Evolutionary conservation across 2,888 invertebrate species (phyloP).

Genomic region (Pheosia gnoma): DNA sequence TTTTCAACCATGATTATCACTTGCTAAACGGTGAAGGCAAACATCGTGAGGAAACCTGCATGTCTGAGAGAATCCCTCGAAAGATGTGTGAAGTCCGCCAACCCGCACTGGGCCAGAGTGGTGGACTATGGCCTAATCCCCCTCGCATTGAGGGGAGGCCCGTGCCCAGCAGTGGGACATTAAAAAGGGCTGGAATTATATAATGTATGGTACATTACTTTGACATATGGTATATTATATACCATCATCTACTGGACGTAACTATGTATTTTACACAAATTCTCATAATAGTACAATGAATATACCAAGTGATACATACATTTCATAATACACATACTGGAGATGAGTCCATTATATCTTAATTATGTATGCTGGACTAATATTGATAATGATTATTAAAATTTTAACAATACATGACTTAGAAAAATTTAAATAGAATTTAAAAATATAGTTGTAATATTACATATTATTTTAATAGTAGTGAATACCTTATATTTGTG

Average conservation of each 20-base stretch:
- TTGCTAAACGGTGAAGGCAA: too few species aligned
- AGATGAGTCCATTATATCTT: neutral
- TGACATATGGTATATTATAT: too few species aligned
- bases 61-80: too few species aligned
- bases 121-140: too few species aligned
- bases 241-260: slow-evolving; percentile 53
- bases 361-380: neutral
- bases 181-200: too few species aligned
- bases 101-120: too few species aligned
- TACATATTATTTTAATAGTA: neutral
- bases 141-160: too few species aligned
- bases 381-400: neutral
- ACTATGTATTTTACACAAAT: slow-evolving; percentile 44
- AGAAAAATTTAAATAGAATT: slow-evolving; percentile 24
- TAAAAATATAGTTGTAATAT: slow-evolving; percentile 7
- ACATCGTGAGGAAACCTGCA: too few species aligned
- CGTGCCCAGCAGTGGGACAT: too few species aligned
- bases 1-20: too few species aligned
- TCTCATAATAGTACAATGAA: slow-evolving; percentile 28
- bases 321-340: slow-evolving; percentile 1
- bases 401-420: neutral
- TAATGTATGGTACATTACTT: slow-evolving; percentile 16
- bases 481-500: too few species aligned
- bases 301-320: slow-evolving; percentile 18
- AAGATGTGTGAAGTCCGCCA: too few species aligned